A percentile compares a stretch with the other conserved stretches of the same genome.
phyloP scores from a whole-genome alignment of 2,888 invertebrate genomes.

The Parnassius apollo region DNA sequence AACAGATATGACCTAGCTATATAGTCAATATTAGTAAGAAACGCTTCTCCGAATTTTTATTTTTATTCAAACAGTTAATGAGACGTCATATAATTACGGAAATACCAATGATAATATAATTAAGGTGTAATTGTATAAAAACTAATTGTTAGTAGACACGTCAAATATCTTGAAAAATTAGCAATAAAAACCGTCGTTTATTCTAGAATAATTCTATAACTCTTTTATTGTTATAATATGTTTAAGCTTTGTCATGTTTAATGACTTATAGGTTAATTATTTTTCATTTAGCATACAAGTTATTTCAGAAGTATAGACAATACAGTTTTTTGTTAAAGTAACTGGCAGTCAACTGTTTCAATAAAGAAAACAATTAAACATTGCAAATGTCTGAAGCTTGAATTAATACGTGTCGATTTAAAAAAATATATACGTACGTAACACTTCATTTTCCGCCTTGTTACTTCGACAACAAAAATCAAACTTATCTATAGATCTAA shows the following conservation, averaged over 20 bases:
- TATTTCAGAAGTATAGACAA: conserved; percentile 6
- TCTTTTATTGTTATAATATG: conserved; percentile 20
- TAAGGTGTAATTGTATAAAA: conserved; percentile 3
- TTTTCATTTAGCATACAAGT: background rate
- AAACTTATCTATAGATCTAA: conserved; percentile 18
- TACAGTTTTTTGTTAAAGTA: background rate
- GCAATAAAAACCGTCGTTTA: conserved; percentile 42
- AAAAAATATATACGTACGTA: conserved; percentile 4
- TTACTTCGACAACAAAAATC: conserved; percentile 24
- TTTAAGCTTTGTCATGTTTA: conserved; percentile 7
- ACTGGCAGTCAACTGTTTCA: conserved; percentile 13
- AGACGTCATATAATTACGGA: too few relatives aligned
- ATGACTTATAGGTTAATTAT: too few relatives aligned
- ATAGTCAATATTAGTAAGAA: too few relatives aligned
- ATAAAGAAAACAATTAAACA: conserved; percentile 7
- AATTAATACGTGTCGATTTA: background rate
- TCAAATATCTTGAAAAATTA: conserved; percentile 24
- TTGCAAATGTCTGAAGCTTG: conserved; percentile 1
- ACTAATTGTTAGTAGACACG: background rate
- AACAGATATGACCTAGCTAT: too few relatives aligned
- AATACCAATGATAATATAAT: too few relatives aligned
- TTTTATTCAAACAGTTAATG: too few relatives aligned
- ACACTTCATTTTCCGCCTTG: conserved; percentile 25
- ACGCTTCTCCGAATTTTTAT: too few relatives aligned
- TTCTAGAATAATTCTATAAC: conserved; percentile 42